These are phyloP conservation scores for Eristalis tenax DNA, from an alignment of 2,888 invertebrate species.

Conservation along the genomic window DNA sequence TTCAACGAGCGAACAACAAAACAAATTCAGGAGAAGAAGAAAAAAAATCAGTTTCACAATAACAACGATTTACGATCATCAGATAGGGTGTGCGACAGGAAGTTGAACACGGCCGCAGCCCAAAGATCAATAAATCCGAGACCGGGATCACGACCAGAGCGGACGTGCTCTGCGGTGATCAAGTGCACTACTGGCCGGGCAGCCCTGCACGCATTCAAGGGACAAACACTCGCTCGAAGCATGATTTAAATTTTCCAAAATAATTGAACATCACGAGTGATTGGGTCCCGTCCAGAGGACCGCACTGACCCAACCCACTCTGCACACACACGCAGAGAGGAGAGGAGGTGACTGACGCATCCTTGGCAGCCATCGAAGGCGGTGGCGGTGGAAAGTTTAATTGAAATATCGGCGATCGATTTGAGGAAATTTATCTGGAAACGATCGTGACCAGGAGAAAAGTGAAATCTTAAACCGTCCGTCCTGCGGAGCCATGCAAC, in stretches of 20 bases:
- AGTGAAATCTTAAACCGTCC: constrained; percentile 57
- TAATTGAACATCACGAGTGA: constrained; percentile 62
- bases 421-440: constrained; percentile 66
- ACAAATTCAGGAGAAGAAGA: constrained; percentile 3
- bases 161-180: constrained; percentile 27
- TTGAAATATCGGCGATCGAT: constrained; percentile 71
- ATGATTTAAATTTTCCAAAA: constrained; percentile 66
- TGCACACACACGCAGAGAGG: not conserved
- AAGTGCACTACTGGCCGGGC: constrained; percentile 47
- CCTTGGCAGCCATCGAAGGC: constrained; percentile 8
- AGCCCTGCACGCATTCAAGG: constrained; percentile 5
- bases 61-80: constrained; percentile 70
- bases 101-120: constrained; percentile 64
- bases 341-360: constrained; percentile 31
- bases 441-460: constrained; percentile 49
- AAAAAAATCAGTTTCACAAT: constrained; percentile 39
- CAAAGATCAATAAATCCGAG: constrained; percentile 65
- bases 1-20: constrained; percentile 6
- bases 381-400: constrained; percentile 60
- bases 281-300: not conserved
- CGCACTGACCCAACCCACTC: not conserved
- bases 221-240: constrained; percentile 10
- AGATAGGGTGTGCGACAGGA: constrained; percentile 69
- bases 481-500: constrained; percentile 30
- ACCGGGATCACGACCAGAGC: constrained; percentile 46